A percentile compares a stretch with the other conserved stretches of the same genome.
Conservation (phyloP, 2,888 invertebrate genomes). For the Eilema depressum region DNA sequence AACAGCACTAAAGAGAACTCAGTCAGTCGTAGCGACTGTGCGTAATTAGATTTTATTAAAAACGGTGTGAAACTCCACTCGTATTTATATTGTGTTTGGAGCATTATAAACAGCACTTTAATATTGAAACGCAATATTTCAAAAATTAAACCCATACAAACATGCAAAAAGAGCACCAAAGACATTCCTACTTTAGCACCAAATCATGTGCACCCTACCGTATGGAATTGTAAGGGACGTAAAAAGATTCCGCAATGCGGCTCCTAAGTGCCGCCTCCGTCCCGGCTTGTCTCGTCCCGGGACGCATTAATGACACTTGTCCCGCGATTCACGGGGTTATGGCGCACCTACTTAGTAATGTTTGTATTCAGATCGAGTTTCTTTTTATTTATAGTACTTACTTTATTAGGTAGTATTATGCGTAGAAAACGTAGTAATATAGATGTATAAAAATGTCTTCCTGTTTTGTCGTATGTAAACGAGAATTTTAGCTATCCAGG, state of each 20-base stretch:
- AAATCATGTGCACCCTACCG: conserved; percentile 4
- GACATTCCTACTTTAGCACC: not conserved
- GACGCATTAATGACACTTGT: conserved; percentile 11
- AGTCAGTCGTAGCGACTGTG: not conserved
- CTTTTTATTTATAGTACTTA: not conserved
- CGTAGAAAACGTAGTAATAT: too few species aligned
- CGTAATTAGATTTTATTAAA: not conserved
- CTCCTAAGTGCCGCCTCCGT: conserved; percentile 14
- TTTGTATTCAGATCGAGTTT: not conserved
- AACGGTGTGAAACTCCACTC: not conserved
- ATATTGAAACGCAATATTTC: too few species aligned
- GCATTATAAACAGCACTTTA: too few species aligned
- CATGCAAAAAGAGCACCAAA: too few species aligned
- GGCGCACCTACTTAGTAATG: conserved; percentile 20
- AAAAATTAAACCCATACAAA: too few species aligned
- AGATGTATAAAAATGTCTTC: too few species aligned
- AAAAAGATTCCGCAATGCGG: conserved; percentile 49
- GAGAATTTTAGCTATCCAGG: too few species aligned
- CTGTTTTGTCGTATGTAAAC: too few species aligned
- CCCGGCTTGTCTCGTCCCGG: conserved; percentile 23
- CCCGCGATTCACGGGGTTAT: not conserved
- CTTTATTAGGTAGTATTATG: not conserved
- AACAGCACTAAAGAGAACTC: not conserved
- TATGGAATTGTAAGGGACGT: conserved; percentile 26
- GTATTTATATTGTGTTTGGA: too few species aligned